Conservation (phyloP, 2,113 vertebrate species). For the Rhynchomys soricoides region DNA sequence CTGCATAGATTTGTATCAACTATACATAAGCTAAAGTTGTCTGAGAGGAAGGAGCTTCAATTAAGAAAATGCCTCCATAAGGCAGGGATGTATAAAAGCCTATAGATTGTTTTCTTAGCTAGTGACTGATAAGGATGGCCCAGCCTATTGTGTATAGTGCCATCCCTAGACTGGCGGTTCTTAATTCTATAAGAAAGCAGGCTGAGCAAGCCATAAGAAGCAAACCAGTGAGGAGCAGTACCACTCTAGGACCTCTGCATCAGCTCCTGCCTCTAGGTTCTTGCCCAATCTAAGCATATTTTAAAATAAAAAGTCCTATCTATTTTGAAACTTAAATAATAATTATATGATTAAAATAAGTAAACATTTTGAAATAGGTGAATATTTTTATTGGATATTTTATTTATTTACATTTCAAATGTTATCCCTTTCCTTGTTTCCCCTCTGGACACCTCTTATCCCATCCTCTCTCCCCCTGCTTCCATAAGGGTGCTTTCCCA, state of each 20-base stretch:
- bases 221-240: neutral
- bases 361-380: no score
- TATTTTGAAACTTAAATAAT: no score
- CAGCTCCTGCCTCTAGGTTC: neutral
- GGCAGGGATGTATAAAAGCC: neutral
- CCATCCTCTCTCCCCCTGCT: no score
- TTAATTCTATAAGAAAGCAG: neutral
- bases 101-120: neutral
- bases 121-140: neutral
- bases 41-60: neutral
- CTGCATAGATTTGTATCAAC: neutral
- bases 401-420: no score
- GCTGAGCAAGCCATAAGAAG: neutral
- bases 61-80: neutral
- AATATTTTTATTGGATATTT: no score
- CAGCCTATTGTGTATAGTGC: neutral
- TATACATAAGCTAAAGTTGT: neutral
- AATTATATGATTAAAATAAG: no score
- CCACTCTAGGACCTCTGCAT: neutral
- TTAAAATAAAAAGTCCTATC: no score
- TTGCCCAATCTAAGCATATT: neutral
- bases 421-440: no score
- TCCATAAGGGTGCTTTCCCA: no score
- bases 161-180: neutral
- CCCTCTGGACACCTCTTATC: no score